Base-by-base conservation (phyloP, 2,888 invertebrate genomes). In the Malacosoma neustria region DNA sequence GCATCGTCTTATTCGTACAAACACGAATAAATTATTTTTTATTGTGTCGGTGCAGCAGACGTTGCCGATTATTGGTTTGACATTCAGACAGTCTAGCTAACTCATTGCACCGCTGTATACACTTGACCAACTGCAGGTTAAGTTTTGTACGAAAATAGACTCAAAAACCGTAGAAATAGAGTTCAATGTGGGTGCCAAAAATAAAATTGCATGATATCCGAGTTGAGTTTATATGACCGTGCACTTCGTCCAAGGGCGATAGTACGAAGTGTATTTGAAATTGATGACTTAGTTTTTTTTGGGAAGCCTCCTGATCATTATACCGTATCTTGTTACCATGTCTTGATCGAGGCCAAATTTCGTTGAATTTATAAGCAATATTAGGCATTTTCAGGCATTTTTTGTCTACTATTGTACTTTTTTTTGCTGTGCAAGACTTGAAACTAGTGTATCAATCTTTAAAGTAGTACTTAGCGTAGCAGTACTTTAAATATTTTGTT, bases 21-120 rank as follows among this genome's bases (percentile, higher is more conserved):
- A 80, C 70, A 61, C 69, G 72, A 74, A 82, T 81, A 77, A 76
- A 81, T 81, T 76, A 80, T 81, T 76, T 79, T 84, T 84, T 82
- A 85, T 82, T 80, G 75, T 73, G 65, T 54, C 61, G 63, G 57
- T 69, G 73, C 71, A 71, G 65, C 72, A 70, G 74, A 68, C 74
- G 56, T 54, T 66, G 68, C 67, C 72, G 77, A 80, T 82, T 77
- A 85, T 85, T 85, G 77, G 79, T 85, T 84, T 85, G 85, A 85
- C 85, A 80, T 85, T 85, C 84, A 85, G 77, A 80, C 75, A 59
- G 72, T 72, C 81, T 80, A 80, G 73, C 80, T 69, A 70, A 75
- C 72, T 75, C 74, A 74, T 76, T 82, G 82, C 82, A 82, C 51
- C 52, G 51, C 41, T 51, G 51, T 60, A 54, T 46, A 54, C 59